Evolutionary conservation across 2,113 vertebrate species (phyloP).

Genomic region (Etia nguti): DNA sequence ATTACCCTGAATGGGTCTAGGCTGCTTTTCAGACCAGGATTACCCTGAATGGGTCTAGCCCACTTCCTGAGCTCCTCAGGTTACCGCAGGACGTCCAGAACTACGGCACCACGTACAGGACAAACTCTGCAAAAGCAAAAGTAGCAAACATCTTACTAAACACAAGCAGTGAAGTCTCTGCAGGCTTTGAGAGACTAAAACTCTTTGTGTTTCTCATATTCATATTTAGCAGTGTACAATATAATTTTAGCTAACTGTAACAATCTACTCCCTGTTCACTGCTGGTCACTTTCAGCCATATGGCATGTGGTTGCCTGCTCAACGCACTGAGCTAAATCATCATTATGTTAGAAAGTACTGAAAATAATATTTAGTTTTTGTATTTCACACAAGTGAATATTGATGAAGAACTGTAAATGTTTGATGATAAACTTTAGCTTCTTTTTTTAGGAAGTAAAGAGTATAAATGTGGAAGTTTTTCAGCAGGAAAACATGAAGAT

Average conservation of each 20-base stretch:
- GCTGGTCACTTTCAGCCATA: rapidly evolving
- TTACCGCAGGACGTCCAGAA: background rate
- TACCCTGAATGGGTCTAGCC: background rate
- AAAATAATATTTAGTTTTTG: background rate
- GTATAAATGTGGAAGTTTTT: background rate
- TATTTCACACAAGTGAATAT: background rate
- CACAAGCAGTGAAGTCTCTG: background rate
- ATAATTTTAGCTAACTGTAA: background rate
- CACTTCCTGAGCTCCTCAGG: background rate
- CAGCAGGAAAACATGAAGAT: background rate
- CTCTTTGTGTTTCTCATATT: background rate
- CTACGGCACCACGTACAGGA: background rate
- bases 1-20: background rate
- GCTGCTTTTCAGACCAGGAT: background rate
- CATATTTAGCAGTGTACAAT: background rate
- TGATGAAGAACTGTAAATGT: background rate
- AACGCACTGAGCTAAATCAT: background rate
- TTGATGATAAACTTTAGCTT: background rate
- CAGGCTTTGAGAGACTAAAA: background rate
- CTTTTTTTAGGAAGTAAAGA: background rate
- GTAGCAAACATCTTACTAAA: background rate
- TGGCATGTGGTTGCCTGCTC: rapidly evolving
- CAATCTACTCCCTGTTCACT: background rate
- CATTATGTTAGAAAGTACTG: background rate
- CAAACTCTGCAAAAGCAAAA: background rate